Evolutionary conservation across 1,140 invertebrate genomes (phyloP), one percentile per base, ranked within the genome.

Genomic region (Leucophenga varia): DNA sequence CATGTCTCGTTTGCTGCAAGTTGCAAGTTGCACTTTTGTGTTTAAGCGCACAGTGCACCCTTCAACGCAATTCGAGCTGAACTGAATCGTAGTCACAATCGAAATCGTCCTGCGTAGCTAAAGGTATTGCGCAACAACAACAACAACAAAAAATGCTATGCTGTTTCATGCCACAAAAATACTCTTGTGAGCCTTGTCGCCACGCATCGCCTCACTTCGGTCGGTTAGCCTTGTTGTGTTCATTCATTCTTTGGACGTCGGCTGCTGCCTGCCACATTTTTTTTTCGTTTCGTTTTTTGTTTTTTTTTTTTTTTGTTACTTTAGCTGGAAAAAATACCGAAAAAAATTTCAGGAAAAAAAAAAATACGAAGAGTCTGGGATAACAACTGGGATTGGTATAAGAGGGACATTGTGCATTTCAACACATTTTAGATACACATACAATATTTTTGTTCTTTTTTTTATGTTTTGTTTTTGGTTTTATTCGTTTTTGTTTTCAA

Each of bases 161-260:
- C 6, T 7, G 12, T 42, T 49, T 32, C 41, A 50, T n/a, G 10
- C 32, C 31, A 35, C 52, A 57, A 56, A 57, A 57, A 34, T 6
- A 65, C 63, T 67, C 67, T 58, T 55, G 59, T 54, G 63, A 49
- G 55, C 59, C 59, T 53, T 52, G 48, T 52, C n/a, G n/a, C n/a
- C n/a, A n/a, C n/a, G n/a, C n/a, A n/a, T n/a, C n/a, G n/a, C n/a
- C n/a, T n/a, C n/a, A n/a, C n/a, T n/a, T n/a, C n/a, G n/a, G n/a
- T n/a, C n/a, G n/a, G n/a, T n/a, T n/a, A n/a, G n/a, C n/a, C n/a
- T n/a, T n/a, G n/a, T n/a, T n/a, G n/a, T n/a, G n/a, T n/a, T n/a
- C n/a, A n/a, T n/a, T n/a, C n/a, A n/a, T n/a, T n/a, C n/a, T n/a
- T n/a, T n/a, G n/a, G n/a, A n/a, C n/a, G n/a, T n/a, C n/a, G n/a